Evolutionary conservation across 2,797 vertebrate genomes (phyloP), one percentile per base, ranked within the genome.

Genomic region (Hipposideros larvatus): DNA sequence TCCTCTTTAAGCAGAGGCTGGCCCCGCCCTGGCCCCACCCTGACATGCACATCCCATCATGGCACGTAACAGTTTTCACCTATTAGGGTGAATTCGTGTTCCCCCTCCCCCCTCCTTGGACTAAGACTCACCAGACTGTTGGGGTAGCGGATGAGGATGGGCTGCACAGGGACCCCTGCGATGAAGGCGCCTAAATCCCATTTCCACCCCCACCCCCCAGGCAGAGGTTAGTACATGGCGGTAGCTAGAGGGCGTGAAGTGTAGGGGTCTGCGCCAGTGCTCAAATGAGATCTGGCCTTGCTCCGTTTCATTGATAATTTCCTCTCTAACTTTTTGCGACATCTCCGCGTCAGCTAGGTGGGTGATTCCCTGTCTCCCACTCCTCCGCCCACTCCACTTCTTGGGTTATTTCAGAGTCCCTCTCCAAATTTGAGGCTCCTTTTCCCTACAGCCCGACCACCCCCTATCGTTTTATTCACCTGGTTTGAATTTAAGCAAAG

Each of bases 101-200:
- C 48, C 63, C 73, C 31, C 7, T 1, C 15, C n/a, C 14, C 59
- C 28, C 7, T 9, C 57, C 68, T 77, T 65, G 31, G 14, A 63
- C 68, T 1, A 61, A 78, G 59, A 98, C 99, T 99, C 97, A 99
- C 99, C 99, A 99, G 94, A 88, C 98, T 98, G 97, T 99, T 99
- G 80, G 99, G 99, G 97, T 99, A 99, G 91, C 97, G 99, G 97
- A 99, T 97, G 96, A 99, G 98, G 93, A 99, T 99, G 11, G 99
- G 99, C 96, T 99, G 99, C 85, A 99, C 98, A 0, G 99, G 99
- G 65, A 99, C 99, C 41, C 99, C 99, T 0, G 99, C 98, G 7
- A 99, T 98, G 96, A 99, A 99, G 55, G 99, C 99, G 98, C 99
- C 99, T 99, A 97, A 74, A 61, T n/a, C 95, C 97, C 90, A 71